Evolutionary conservation across 2,888 invertebrate genomes (phyloP), one percentile per base, ranked within the genome.

Genomic region (Branchellion lobata): DNA sequence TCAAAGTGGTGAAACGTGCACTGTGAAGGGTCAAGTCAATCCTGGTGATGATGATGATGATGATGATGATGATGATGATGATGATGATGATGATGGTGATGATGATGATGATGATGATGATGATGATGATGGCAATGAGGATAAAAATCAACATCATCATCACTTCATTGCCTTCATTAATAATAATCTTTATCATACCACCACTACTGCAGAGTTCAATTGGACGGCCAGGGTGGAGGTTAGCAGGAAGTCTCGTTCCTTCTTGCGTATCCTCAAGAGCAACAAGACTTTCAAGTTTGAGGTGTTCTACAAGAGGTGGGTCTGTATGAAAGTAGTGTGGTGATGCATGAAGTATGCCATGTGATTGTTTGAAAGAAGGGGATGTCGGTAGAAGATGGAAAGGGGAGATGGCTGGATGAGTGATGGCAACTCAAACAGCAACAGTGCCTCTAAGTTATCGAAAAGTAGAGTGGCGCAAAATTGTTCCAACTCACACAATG

Each of bases 281-380:
- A 94, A 57, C 57, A 94, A 95, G 84, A 91, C 91, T 0, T 89
- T 97, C 82, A 98, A 98, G 86, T 91, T 95, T 79, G 96, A 97
- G 88, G 91, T 97, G 14, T 96, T 91, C 89, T 92, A 94, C 0
- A 93, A 93, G 90, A 96, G 96, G 96, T 96, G 31, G 68, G 77
- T 21, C 8, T 5, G 40, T 40, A 8, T 5, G 40, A 40, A 8
- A 8, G 40, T 5, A 40, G 5, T 40, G 40, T n/a, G n/a, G n/a
- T n/a, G n/a, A n/a, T n/a, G n/a, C n/a, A n/a, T n/a, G n/a, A n/a
- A n/a, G n/a, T n/a, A n/a, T n/a, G n/a, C n/a, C n/a, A n/a, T n/a
- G n/a, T n/a, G n/a, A n/a, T 5, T 5, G 40, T 40, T 40, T 5
- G 40, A 40, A 8, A 8, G 40, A 14, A 40, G 5, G 5, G 40